A percentile compares a stretch with the other conserved stretches of the same genome.
Evolutionary conservation across 2,113 vertebrate species (phyloP).

Genomic region (Mustela lutreola): DNA sequence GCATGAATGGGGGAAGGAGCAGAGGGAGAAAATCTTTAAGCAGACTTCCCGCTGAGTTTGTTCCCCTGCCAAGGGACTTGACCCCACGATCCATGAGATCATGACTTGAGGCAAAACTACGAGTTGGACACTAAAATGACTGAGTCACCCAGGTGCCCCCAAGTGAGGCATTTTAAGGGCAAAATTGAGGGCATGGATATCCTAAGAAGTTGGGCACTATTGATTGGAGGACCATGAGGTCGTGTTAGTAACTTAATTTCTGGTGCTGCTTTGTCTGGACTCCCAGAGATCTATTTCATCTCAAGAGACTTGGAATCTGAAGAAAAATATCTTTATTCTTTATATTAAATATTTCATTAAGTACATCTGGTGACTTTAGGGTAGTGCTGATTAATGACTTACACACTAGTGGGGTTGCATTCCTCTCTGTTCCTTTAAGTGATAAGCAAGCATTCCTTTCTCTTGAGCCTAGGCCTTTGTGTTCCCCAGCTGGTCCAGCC

Average conservation of each 20-base stretch:
- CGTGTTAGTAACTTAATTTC: neutral
- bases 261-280: neutral
- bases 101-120: neutral
- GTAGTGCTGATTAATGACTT: neutral
- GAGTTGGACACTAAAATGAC: neutral
- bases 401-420: neutral
- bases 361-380: neutral
- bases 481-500: neutral
- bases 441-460: neutral
- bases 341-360: neutral
- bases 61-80: neutral
- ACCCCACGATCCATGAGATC: neutral
- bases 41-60: neutral
- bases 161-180: neutral
- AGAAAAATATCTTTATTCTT: neutral
- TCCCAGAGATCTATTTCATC: neutral
- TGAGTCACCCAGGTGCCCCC: neutral
- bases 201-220: neutral
- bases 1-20: neutral
- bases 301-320: neutral
- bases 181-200: neutral
- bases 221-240: neutral
- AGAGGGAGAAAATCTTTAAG: neutral
- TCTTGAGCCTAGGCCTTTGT: neutral
- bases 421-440: neutral